These are phyloP conservation scores for Catharus fuscescens DNA, from an alignment of 2,113 vertebrate genomes.

Conservation along the genomic window DNA sequence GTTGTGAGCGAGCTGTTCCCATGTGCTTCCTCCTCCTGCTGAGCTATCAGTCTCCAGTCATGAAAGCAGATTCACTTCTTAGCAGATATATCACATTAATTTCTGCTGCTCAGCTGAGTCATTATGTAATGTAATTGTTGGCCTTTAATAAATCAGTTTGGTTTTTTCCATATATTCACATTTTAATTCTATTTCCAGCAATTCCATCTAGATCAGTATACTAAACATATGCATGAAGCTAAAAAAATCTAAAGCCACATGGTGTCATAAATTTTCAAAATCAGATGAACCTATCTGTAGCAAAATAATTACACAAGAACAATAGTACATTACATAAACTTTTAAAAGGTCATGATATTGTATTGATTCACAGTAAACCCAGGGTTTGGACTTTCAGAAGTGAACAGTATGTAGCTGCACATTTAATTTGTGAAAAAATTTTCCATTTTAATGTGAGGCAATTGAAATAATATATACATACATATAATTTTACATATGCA, in stretches of 20 bases:
- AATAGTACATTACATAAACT: neutral
- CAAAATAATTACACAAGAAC: neutral
- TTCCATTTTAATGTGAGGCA: neutral
- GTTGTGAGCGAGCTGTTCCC: neutral
- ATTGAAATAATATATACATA: neutral
- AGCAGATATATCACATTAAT: neutral
- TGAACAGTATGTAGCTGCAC: neutral
- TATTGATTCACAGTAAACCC: neutral
- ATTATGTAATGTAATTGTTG: neutral
- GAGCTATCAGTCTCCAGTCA: neutral
- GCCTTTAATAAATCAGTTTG: neutral
- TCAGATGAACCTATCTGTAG: neutral
- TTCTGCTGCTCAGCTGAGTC: neutral
- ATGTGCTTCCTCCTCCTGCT: neutral
- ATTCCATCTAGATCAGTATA: neutral
- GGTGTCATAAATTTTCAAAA: neutral
- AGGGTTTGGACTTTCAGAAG: neutral
- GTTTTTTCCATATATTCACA: neutral
- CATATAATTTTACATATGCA: neutral
- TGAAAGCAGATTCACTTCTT: neutral
- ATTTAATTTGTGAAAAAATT: neutral
- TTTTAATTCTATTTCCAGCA: neutral
- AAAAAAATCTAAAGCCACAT: neutral
- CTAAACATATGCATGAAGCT: neutral
- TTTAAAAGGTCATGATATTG: neutral